These are phyloP conservation scores for Gymnoscelis rufifasciata DNA, from an alignment of 2,888 invertebrate genomes.

Conservation along the genomic window DNA sequence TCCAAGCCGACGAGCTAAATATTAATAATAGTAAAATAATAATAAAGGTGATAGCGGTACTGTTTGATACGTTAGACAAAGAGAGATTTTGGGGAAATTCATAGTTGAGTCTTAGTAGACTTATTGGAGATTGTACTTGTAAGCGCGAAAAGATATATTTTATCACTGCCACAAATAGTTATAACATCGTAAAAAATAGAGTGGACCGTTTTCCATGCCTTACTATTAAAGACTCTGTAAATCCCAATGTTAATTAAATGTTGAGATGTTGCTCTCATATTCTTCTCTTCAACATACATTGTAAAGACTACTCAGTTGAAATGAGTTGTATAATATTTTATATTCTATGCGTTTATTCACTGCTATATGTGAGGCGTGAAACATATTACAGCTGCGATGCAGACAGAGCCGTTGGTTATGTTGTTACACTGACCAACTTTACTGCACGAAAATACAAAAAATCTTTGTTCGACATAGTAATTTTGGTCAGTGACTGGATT, in stretches of 20 bases:
- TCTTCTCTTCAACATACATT: background rate
- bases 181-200: constrained; percentile 39
- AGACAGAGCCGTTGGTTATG: constrained; percentile 25
- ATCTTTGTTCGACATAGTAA: constrained; percentile 6
- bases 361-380: constrained; percentile 59
- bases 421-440: constrained; percentile 15
- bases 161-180: constrained; percentile 70
- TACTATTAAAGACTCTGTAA: constrained; percentile 34
- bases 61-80: constrained; percentile 25
- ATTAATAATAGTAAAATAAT: too few relatives aligned
- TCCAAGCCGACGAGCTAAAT: too few relatives aligned
- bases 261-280: constrained; percentile 2
- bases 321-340: constrained; percentile 26
- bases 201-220: constrained; percentile 15
- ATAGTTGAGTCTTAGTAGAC: constrained; percentile 16
- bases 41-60: constrained; percentile 5
- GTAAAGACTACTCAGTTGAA: constrained; percentile 6
- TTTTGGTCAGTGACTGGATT: constrained; percentile 34
- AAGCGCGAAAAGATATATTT: constrained; percentile 62
- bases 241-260: constrained; percentile 34
- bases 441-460: background rate
- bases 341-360: constrained; percentile 27
- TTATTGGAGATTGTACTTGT: constrained; percentile 42
- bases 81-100: constrained; percentile 64
- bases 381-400: constrained; percentile 63